phyloP scores from a whole-genome alignment of 2,113 vertebrate genomes.

The Prunella himalayana region DNA sequence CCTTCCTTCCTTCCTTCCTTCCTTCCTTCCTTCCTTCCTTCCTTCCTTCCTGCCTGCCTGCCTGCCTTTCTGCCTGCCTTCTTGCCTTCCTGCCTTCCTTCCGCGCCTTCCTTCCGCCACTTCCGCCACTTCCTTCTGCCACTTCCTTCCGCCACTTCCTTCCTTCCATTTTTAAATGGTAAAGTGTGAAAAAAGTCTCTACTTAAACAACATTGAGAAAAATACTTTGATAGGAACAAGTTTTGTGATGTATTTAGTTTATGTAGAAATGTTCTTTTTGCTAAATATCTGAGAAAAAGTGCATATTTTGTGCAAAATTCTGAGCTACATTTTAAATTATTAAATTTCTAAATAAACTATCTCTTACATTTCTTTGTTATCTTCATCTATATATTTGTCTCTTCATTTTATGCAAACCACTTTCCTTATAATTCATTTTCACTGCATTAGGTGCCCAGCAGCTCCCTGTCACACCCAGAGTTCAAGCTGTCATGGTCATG shows the following conservation, averaged over 20 bases:
- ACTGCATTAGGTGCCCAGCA: neutral
- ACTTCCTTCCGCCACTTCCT: no score
- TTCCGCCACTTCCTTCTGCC: no score
- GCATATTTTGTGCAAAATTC: neutral
- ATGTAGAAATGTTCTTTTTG: neutral
- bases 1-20: no score
- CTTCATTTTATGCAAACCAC: neutral
- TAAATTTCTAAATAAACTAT: neutral
- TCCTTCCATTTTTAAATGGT: neutral
- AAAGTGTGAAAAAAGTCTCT: neutral
- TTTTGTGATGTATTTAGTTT: neutral
- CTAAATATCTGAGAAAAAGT: neutral
- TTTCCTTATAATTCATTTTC: neutral
- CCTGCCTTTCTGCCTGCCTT: no score
- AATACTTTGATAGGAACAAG: neutral
- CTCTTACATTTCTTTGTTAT: neutral
- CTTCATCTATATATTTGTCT: neutral
- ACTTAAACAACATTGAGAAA: neutral
- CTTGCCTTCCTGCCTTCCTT: no score
- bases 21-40: no score
- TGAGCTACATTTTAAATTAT: neutral
- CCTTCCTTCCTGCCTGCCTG: no score
- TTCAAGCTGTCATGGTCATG: neutral
- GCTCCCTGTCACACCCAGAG: neutral
- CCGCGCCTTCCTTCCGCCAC: no score